Evolutionary conservation across 2,888 invertebrate species (phyloP), one percentile per base, ranked within the genome.

Genomic region (Eilema depressum): DNA sequence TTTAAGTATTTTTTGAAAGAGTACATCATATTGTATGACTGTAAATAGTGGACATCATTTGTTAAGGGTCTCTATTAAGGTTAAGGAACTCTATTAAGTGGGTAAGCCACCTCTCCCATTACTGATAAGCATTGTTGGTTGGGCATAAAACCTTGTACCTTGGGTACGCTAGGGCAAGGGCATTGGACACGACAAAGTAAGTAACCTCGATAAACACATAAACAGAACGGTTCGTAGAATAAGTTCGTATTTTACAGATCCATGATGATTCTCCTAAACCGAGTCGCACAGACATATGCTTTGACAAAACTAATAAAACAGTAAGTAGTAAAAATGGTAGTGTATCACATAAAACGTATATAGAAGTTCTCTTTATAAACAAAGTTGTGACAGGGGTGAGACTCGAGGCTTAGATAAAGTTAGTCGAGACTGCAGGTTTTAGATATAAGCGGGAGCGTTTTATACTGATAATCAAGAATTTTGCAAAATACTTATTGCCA

Each of bases 381-480:
- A 75, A 82, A 82, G 74, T 82, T 83, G 72, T 71, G 75, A 74
- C 74, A 71, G 75, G 77, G 69, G 81, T 69, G 76, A 61, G 71
- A 70, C 71, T 74, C 75, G 74, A 71, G 64, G 74, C 77, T 81
- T 74, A 83, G 74, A 83, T 81, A 75, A 81, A 83, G 81, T 82
- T 79, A 74, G 70, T 68, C 25, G 66, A 37, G 47, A 61, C 69
- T 68, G 28, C 61, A 53, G 74, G 66, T 11, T 2, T 3, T 62
- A 70, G 53, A 2, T 37, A 63, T 26, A 57, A 65, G 72, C n/a
- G 33, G 1, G 0, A 72, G 78, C 71, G 69, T 33, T 53, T n/a
- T n/a, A 20, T n/a, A n/a, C n/a, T n/a, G n/a, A n/a, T n/a, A n/a
- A n/a, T n/a, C n/a, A n/a, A n/a, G n/a, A n/a, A n/a, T n/a, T n/a